A percentile compares a stretch with the other conserved stretches of the same genome.
Evolutionary conservation across 2,113 vertebrate species (phyloP).

Genomic region (Noturus placidus): DNA sequence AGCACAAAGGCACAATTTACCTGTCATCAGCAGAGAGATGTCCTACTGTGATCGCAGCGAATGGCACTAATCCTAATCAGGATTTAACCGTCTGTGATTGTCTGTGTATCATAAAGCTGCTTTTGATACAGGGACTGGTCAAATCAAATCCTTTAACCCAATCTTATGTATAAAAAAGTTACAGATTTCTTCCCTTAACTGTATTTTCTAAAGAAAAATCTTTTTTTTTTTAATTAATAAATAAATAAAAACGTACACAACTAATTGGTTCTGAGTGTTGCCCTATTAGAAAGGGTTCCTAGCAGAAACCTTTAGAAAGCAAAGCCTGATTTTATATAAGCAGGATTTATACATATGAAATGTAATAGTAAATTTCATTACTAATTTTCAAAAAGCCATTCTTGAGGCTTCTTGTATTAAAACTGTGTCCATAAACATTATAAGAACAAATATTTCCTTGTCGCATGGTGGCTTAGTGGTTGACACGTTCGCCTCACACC

Average conservation of each 20-base stretch:
- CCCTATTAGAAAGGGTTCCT: background rate
- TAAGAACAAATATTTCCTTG: background rate
- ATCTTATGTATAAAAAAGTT: background rate
- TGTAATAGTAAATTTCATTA: background rate
- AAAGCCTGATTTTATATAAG: too few species aligned
- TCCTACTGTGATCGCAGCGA: background rate
- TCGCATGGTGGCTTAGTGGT: too few species aligned
- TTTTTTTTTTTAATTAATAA: background rate
- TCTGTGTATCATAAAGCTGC: background rate
- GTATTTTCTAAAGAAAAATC: background rate
- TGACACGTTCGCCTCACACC: too few species aligned
- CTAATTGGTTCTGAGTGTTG: background rate
- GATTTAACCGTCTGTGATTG: background rate
- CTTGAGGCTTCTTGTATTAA: background rate
- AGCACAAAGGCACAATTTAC: slow-evolving; percentile 38
- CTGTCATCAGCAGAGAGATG: slow-evolving; percentile 11
- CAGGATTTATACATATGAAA: background rate
- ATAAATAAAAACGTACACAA: background rate
- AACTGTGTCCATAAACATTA: background rate
- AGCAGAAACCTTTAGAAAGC: background rate
- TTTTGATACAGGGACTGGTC: background rate
- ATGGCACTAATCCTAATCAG: slow-evolving; percentile 9
- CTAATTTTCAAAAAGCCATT: too few species aligned
- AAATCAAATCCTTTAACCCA: background rate
- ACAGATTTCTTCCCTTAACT: background rate